Percentiles rank a stretch among this genome's conserved stretches.
Conservation (phyloP, 2,888 invertebrate genomes). For the Scaeva pyrastri region DNA sequence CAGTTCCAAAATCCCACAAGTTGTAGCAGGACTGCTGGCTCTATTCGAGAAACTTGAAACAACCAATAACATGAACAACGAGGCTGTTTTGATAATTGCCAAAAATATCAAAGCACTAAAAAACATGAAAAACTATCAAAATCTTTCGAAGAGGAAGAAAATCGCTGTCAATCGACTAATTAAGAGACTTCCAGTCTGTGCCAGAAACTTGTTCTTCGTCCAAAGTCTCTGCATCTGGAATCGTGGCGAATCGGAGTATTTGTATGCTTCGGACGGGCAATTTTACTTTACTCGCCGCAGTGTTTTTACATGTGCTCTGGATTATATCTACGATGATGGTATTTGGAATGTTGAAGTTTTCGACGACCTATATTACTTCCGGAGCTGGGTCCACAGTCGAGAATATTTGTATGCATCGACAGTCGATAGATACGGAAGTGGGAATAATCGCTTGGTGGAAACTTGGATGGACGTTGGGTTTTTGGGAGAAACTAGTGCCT, state of each 20-base stretch:
- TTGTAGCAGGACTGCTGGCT: background rate
- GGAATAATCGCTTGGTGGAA: background rate
- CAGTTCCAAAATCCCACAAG: background rate
- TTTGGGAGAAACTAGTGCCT: constrained; percentile 9
- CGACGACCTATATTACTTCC: background rate
- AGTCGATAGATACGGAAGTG: background rate
- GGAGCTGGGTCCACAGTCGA: background rate
- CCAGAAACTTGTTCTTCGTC: background rate
- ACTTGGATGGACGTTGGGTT: constrained; percentile 21
- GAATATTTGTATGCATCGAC: constrained; percentile 33
- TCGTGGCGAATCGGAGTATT: background rate
- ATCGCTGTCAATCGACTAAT: background rate
- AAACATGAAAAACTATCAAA: background rate
- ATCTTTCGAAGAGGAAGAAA: background rate
- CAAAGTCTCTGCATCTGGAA: background rate
- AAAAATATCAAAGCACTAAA: background rate
- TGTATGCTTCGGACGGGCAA: background rate
- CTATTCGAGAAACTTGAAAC: background rate
- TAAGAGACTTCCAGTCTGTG: background rate
- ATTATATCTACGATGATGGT: background rate
- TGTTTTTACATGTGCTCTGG: background rate
- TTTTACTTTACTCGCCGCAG: background rate
- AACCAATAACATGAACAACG: background rate
- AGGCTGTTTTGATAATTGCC: background rate
- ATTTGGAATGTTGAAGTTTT: constrained; percentile 8